Evolutionary conservation across 2,797 vertebrate genomes (phyloP).

Genomic region (Semaprochilodus insignis): DNA sequence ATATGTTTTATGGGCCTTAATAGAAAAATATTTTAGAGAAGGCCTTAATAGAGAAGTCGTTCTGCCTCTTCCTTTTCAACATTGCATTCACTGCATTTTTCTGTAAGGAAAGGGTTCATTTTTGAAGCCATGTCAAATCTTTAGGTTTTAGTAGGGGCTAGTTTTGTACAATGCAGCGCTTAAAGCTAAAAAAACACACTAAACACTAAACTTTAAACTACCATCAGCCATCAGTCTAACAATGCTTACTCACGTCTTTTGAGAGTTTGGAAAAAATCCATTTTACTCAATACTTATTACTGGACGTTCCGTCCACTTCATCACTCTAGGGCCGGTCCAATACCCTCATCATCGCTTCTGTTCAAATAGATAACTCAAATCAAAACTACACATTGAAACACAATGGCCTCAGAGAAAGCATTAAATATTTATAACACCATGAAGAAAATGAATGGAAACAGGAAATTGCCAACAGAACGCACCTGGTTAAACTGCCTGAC

Average conservation of each 20-base stretch:
- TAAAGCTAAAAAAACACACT: too few species aligned
- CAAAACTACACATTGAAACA: neutral
- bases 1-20: too few species aligned
- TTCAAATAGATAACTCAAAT: neutral
- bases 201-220: neutral
- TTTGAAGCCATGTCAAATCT: too few species aligned
- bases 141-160: too few species aligned
- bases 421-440: neutral
- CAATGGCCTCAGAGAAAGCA: neutral
- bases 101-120: too few species aligned
- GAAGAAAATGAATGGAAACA: neutral
- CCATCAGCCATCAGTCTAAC: neutral
- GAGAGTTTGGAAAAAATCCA: neutral
- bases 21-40: too few species aligned
- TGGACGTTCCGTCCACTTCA: neutral
- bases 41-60: too few species aligned
- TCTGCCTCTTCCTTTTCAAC: too few species aligned
- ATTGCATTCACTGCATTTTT: too few species aligned
- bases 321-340: neutral
- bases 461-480: neutral
- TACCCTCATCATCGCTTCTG: neutral
- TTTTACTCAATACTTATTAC: neutral
- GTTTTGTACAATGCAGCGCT: too few species aligned
- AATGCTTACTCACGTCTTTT: neutral
- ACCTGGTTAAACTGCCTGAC: constrained; percentile 6